Evolutionary conservation across 2,888 invertebrate genomes (phyloP), one percentile per base, ranked within the genome.

Genomic region (Ennomos fuscantarius): DNA sequence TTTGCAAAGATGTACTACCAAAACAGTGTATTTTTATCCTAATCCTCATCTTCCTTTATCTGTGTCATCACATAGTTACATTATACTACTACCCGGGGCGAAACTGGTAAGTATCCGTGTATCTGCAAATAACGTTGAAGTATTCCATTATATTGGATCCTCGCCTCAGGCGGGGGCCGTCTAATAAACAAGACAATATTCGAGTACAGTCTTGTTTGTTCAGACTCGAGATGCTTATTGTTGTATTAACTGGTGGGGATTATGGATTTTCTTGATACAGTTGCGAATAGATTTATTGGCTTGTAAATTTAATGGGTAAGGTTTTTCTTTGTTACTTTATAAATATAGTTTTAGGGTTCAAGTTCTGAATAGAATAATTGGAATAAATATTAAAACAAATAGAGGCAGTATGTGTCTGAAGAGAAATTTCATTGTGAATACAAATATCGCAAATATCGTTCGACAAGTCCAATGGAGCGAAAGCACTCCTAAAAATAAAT

Each of bases 71-170:
- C 81, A 73, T 76, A 84, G 84, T 83, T 87, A 85, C 82, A 84
- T 82, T 89, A 89, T 87, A 87, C 82, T n/a, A n/a, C 63, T 62
- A 81, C 90, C 84, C 58, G 70, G 52, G 87, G 91, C 89, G 70
- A 70, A 79, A 81, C 77, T 82, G 74, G 82, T 84, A 87, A 84
- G 84, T 86, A 86, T 79, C 83, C 80, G 74, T 86, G 87, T 87
- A 83, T 87, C 86, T 82, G 87, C 89, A 90, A 91, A 91, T 90
- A 92, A 87, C 82, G 82, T 82, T 85, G 83, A 89, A 91, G 88
- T 90, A 91, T 92, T 90, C 87, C 86, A 90, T 91, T 91, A 91
- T 91, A 89, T 89, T 83, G 84, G 86, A 90, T 87, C 91, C 91
- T 86, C 72, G 87, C 91, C 88, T 66, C 61, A 63, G 90, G 91